Conservation (phyloP, 2,888 invertebrate species). For the Andrena bicolor region DNA sequence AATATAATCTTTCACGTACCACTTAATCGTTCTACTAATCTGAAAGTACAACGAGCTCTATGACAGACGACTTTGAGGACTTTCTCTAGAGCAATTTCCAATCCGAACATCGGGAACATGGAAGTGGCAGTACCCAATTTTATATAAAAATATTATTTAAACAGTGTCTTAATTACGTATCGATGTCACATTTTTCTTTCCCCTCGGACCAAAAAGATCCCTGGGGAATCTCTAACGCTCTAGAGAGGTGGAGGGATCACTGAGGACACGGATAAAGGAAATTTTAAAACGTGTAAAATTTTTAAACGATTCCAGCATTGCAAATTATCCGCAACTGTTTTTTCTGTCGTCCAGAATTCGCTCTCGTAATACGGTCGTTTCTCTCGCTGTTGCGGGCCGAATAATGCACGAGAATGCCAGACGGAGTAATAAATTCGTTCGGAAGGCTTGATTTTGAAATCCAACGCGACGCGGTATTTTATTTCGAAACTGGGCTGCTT, state of each 20-base stretch:
- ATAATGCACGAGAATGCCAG: slow-evolving; percentile 1
- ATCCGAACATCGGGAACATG: not conserved
- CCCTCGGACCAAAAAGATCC: not conserved
- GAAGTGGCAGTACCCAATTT: slow-evolving; percentile 3
- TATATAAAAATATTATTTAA: not conserved
- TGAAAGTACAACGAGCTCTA: not conserved
- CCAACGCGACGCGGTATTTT: not conserved
- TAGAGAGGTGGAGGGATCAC: not conserved
- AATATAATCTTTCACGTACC: too few relatives aligned
- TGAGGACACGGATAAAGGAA: not conserved
- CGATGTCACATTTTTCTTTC: not conserved
- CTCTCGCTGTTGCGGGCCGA: not conserved
- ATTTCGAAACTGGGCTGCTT: slow-evolving; percentile 18
- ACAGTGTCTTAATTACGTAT: not conserved
- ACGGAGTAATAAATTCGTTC: slow-evolving; percentile 1
- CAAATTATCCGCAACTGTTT: slow-evolving; percentile 24
- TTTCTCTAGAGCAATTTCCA: slow-evolving; percentile 51
- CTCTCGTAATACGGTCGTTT: not conserved
- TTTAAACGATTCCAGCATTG: too few relatives aligned
- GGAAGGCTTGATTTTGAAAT: not conserved
- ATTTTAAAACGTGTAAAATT: slow-evolving; percentile 16
- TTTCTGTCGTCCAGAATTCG: slow-evolving; percentile 4
- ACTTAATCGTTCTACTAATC: not conserved
- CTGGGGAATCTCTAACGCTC: not conserved
- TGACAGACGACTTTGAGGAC: slow-evolving; percentile 18